Evolutionary conservation across 2,113 vertebrate genomes (phyloP).

Genomic region (Colinus virginianus): DNA sequence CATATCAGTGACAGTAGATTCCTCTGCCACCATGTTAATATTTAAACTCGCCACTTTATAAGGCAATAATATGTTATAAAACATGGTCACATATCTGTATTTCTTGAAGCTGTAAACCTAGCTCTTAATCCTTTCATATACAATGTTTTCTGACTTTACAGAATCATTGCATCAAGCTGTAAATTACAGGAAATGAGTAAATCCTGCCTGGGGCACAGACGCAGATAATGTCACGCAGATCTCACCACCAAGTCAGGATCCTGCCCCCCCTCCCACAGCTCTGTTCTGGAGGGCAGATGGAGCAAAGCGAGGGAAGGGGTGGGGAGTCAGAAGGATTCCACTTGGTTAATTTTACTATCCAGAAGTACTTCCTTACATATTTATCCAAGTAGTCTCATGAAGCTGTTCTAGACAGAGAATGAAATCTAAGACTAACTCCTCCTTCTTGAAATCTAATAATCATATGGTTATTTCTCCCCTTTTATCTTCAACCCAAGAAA

Average conservation of each 20-base stretch:
- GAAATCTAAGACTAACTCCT: neutral
- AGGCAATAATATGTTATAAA: conserved; percentile 26
- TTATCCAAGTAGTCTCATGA: neutral
- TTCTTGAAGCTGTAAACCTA: neutral
- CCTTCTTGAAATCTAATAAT: neutral
- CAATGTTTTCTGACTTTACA: neutral
- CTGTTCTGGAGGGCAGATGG: neutral
- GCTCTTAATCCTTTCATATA: neutral
- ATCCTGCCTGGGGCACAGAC: neutral
- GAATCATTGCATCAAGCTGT: neutral
- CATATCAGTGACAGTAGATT: neutral
- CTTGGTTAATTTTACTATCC: neutral
- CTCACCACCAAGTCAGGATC: neutral
- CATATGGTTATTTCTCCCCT: neutral
- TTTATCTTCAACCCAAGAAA: neutral
- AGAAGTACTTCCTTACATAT: neutral
- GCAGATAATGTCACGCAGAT: fast-evolving
- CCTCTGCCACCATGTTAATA: neutral
- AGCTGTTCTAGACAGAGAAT: neutral
- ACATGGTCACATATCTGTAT: neutral
- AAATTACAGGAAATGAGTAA: neutral
- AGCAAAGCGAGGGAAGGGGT: neutral
- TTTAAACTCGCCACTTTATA: neutral
- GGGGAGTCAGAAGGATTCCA: neutral
- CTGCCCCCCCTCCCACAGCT: neutral